A percentile compares a stretch with the other conserved stretches of the same genome.
These are phyloP conservation scores for Hipposideros larvatus DNA, from an alignment of 2,797 vertebrate genomes.

Conservation along the genomic window DNA sequence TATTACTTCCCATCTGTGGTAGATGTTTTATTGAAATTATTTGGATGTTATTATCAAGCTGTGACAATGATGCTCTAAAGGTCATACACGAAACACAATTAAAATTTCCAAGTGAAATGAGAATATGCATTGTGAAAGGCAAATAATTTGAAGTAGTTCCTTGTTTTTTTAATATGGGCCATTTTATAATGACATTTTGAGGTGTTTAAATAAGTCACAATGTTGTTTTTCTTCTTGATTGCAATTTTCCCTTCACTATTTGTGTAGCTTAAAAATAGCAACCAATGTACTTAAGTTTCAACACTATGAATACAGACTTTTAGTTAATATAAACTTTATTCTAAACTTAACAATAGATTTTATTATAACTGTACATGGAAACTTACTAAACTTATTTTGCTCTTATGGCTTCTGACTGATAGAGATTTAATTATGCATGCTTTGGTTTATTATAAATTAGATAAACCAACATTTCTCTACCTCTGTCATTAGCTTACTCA, in stretches of 20 bases:
- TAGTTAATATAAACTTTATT: conserved; percentile 73
- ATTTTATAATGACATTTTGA: conserved; percentile 79
- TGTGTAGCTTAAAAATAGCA: conserved; percentile 73
- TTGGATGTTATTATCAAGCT: conserved; percentile 83
- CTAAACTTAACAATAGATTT: conserved; percentile 50
- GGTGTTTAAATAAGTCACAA: conserved; percentile 79
- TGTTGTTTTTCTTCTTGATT: conserved; percentile 81
- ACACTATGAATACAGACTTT: conserved; percentile 24
- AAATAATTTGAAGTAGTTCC: conserved; percentile 71
- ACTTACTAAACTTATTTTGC: conserved; percentile 43
- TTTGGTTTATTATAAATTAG: background rate
- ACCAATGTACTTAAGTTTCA: conserved; percentile 45
- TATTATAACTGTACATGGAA: background rate
- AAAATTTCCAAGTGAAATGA: conserved; percentile 80
- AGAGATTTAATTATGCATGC: conserved; percentile 18
- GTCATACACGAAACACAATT: conserved; percentile 83
- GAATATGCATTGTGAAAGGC: conserved; percentile 77
- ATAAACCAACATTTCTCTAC: background rate
- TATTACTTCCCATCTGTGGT: conserved; percentile 78
- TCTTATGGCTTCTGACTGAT: conserved; percentile 52
- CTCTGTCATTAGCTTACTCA: background rate
- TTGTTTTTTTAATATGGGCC: conserved; percentile 56
- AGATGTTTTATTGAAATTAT: conserved; percentile 81
- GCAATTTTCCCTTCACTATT: conserved; percentile 52
- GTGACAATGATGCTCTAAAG: conserved; percentile 85